Conservation (phyloP, 2,888 invertebrate genomes). For the Acleris sparsana region DNA sequence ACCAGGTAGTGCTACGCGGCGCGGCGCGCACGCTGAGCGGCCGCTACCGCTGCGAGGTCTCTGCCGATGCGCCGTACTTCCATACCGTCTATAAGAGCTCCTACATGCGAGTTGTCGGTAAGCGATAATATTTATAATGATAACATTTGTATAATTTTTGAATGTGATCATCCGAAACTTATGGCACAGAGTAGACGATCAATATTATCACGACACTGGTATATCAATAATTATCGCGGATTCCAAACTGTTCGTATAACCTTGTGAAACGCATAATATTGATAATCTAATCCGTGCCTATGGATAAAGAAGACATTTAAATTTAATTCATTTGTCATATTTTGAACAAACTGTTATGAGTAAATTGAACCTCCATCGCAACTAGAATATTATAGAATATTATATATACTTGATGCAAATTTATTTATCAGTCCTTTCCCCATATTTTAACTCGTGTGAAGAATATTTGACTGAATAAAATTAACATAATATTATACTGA, state of each 20-base stretch:
- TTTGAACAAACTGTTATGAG: too few relatives aligned
- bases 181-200: too few relatives aligned
- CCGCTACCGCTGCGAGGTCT: conserved; percentile 89
- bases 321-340: neutral
- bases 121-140: conserved; percentile 62
- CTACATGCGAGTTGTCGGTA: conserved; percentile 88
- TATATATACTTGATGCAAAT: too few relatives aligned
- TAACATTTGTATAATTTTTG: neutral
- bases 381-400: too few relatives aligned
- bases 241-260: too few relatives aligned
- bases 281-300: too few relatives aligned
- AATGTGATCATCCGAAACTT: too few relatives aligned
- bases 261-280: too few relatives aligned
- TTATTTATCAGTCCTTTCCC: neutral
- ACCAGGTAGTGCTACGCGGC: conserved; percentile 86
- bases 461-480: neutral
- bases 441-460: neutral
- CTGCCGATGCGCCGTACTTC: conserved; percentile 89
- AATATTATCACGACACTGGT: too few relatives aligned
- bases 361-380: too few relatives aligned
- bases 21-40: conserved; percentile 87
- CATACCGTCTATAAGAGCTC: conserved; percentile 87
- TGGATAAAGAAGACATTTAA: neutral
- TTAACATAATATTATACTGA: neutral
- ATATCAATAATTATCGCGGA: too few relatives aligned